A percentile compares a stretch with the other conserved stretches of the same genome.
Evolutionary conservation across 2,797 vertebrate genomes (phyloP).

Genomic region (Hydrophis major): DNA sequence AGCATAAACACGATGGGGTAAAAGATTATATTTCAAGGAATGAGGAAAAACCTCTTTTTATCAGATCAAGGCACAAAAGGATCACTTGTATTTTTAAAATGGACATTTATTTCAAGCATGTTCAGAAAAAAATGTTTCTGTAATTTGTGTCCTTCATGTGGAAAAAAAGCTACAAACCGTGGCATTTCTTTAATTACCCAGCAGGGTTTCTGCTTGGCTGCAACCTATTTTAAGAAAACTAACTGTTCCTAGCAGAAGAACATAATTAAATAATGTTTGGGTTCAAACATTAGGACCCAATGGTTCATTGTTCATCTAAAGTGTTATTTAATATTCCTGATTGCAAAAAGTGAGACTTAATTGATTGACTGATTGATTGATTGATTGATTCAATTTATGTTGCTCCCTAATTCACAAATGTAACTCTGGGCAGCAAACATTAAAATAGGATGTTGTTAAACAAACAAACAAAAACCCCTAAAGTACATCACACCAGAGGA

Average conservation of each 20-base stretch:
- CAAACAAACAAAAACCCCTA: background rate
- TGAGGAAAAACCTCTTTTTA: slow-evolving; percentile 13
- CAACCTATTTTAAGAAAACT: background rate
- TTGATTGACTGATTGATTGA: background rate
- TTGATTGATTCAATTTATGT: background rate
- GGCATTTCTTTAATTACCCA: slow-evolving; percentile 20
- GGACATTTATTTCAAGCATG: background rate
- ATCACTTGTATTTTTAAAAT: slow-evolving; percentile 8
- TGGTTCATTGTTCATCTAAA: background rate
- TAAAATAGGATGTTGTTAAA: background rate
- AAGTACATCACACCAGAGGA: background rate
- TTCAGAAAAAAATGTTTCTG: background rate
- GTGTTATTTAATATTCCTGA: background rate
- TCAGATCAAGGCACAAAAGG: background rate
- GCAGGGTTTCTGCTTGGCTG: background rate
- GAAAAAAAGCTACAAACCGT: background rate
- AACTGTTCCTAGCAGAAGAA: background rate
- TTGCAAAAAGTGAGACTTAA: background rate
- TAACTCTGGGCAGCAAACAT: background rate
- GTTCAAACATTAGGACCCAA: slow-evolving; percentile 5
- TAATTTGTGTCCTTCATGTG: background rate
- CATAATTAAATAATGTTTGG: slow-evolving; percentile 23
- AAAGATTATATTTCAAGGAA: slow-evolving; percentile 6
- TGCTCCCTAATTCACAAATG: background rate
- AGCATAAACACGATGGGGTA: background rate